Percentiles rank a stretch among this genome's conserved stretches.
These are phyloP conservation scores for Benthochromis sp. DNA, from an alignment of 2,113 vertebrate species.

Conservation along the genomic window DNA sequence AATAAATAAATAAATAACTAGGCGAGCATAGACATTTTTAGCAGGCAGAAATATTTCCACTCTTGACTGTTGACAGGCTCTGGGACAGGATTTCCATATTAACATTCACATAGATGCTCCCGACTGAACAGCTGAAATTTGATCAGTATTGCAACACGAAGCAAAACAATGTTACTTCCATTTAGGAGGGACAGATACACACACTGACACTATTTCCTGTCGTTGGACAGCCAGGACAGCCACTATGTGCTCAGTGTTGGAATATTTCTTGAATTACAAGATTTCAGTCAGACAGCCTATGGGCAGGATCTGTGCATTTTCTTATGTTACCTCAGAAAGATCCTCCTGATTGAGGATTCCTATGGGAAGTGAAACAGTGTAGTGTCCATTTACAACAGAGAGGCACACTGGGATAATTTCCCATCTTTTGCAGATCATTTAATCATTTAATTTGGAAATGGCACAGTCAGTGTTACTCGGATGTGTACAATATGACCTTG, in stretches of 20 bases:
- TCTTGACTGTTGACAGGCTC: not conserved
- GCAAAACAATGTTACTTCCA: not conserved
- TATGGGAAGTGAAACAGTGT: not conserved
- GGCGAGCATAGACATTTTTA: not conserved
- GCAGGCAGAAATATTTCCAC: not conserved
- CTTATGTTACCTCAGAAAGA: not conserved
- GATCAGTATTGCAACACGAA: not conserved
- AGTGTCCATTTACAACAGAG: rapidly evolving
- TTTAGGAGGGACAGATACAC: not conserved
- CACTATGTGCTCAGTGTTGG: not conserved
- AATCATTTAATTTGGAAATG: not conserved
- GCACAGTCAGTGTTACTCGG: not conserved
- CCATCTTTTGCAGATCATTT: not conserved
- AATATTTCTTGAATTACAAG: not conserved
- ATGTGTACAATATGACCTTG: not conserved
- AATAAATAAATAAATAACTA: not conserved
- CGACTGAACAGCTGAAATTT: not conserved
- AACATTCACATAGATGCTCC: not conserved
- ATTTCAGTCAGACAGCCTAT: not conserved
- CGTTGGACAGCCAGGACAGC: not conserved
- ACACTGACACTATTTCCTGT: not conserved
- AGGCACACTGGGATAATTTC: not conserved
- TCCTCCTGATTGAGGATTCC: not conserved
- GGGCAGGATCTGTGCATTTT: not conserved
- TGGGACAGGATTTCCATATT: not conserved